Conservation (phyloP, 2,797 vertebrate species). For the Chrysocyon brachyurus region DNA sequence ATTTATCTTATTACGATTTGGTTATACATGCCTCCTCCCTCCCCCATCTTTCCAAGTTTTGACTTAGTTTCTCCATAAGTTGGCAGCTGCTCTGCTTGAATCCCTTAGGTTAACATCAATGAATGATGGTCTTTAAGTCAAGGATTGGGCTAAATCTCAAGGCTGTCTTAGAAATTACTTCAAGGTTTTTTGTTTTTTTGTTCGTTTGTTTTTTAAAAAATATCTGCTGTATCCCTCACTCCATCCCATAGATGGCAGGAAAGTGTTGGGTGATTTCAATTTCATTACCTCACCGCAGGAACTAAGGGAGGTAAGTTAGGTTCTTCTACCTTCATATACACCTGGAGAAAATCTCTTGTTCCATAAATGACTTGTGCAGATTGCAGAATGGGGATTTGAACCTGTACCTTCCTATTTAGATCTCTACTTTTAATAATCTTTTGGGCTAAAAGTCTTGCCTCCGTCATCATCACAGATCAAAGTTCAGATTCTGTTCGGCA, state of each 20-base stretch:
- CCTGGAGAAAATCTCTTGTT: not conserved
- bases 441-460: not conserved
- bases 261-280: not conserved
- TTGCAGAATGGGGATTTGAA: not conserved
- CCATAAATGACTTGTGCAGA: not conserved
- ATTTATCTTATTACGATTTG: not conserved
- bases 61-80: not conserved
- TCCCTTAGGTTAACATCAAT: not conserved
- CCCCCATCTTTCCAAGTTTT: not conserved
- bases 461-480: not conserved
- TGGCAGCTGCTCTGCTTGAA: not conserved
- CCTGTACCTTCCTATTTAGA: not conserved
- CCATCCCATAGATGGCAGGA: not conserved
- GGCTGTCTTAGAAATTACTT: not conserved
- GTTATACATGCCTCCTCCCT: not conserved
- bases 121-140: not conserved
- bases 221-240: not conserved
- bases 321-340: not conserved
- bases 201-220: too few relatives aligned
- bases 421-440: conserved; percentile 8
- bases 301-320: not conserved
- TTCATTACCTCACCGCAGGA: not conserved
- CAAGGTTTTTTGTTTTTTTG: not conserved
- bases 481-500: not conserved
- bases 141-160: not conserved